Conservation (phyloP, 2,797 vertebrate species). For the Danio tinwini region DNA sequence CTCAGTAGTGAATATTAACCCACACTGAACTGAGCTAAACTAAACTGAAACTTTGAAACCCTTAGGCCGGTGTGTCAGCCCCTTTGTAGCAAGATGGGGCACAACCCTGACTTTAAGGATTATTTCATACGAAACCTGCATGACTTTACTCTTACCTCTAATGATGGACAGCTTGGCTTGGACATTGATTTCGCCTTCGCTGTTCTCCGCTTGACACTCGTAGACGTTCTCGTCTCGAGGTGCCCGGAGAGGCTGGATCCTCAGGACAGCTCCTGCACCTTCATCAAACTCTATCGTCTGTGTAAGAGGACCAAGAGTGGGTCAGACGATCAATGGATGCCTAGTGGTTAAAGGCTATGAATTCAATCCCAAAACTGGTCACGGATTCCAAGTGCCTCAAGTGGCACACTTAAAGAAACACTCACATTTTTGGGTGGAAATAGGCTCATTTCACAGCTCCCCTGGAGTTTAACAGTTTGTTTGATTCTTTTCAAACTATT, state of each 20-base stretch:
- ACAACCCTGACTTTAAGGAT: neutral
- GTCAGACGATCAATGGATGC: neutral
- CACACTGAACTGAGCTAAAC: no score
- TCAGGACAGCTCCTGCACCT: conserved; percentile 91
- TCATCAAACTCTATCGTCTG: conserved; percentile 98
- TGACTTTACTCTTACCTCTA: conserved; percentile 82
- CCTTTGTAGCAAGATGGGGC: neutral
- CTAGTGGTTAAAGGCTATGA: neutral
- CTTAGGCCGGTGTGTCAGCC: neutral
- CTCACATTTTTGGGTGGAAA: no score
- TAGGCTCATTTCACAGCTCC: no score
- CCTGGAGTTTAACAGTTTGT: no score
- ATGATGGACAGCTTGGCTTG: conserved; percentile 97
- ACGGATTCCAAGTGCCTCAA: neutral
- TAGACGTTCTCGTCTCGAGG: conserved; percentile 96
- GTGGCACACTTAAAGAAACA: neutral
- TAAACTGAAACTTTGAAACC: no score
- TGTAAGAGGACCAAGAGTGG: neutral
- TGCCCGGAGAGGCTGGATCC: conserved; percentile 94
- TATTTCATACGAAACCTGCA: neutral
- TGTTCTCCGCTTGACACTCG: conserved; percentile 94
- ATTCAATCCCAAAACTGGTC: neutral
- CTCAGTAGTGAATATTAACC: no score
- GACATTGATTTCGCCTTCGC: conserved; percentile 87
- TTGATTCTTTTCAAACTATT: no score